Base-by-base conservation (phyloP, 2,113 vertebrate species). In the Thamnaconus septentrionalis region DNA sequence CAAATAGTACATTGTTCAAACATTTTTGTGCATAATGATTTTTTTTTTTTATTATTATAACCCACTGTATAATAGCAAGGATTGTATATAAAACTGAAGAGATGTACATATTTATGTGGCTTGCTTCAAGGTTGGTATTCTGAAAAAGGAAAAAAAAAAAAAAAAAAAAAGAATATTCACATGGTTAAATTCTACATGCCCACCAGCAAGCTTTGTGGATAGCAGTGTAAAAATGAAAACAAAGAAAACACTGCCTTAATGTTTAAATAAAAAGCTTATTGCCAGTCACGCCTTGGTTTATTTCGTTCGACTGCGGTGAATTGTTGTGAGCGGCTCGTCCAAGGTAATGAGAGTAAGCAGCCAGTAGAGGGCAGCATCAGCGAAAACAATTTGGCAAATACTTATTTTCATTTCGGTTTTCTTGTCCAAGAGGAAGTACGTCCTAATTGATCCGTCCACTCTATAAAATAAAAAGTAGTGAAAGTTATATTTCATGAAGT, bases 61-160 rank as follows among this genome's bases (percentile, higher is more conserved):
- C 90, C 76, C 90, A 81, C 88, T 78, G 93, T 92, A 81, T 74
- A 64, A 90, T 90, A 92, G 86, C 89, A 48, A 73, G 88, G 91
- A 91, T 91, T 94, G 93, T 91, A 84, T 84, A 90, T 93, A 93
- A 89, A 88, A 89, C 82, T 86, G 87, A 81, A 87, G 83, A 83
- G 92, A 91, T 95, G 93, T 94, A 93, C 91, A 94, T 95, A 93
- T 93, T 92, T 83, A 89, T 91, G 76, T 93, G 80, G 89, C 89
- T 93, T 91, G 92, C 93, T 93, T 73, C 78, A 78, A 90, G 91
- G 90, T 92, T 87, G 87, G 89, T 91, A 73, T 86, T 84, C 50
- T 18, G 50, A 31, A 52, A 52, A 52, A 82, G 6, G 70, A 86
- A 87, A 86, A 48, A 79, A 75, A 81, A 87, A 85, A 51, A 77